Evolutionary conservation across 2,113 vertebrate genomes (phyloP), one percentile per base, ranked within the genome.

Genomic region (Clarias magur): DNA sequence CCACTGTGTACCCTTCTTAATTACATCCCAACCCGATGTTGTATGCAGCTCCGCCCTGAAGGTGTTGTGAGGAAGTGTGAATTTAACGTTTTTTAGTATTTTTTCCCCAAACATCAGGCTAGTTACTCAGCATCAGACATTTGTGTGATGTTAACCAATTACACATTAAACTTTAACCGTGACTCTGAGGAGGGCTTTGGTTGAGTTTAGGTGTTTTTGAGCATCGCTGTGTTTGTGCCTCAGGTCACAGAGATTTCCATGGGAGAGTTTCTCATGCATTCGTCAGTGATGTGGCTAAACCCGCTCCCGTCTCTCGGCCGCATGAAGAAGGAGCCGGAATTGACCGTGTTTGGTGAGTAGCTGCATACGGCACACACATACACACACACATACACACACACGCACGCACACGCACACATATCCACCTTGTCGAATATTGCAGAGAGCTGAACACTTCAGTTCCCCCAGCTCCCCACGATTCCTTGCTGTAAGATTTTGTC

Each of bases 171-270:
- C 21, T 25, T 21, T 62, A 30, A 15, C 15, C 1, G 4, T 68
- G 62, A 6, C 15, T 6, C 4, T 21, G 27, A 68, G 65, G 42
- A 42, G 42, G 42, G 4, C 0, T 34, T 70, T 15, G 12, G 4
- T 30, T 30, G 12, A 1, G 27, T 16, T 30, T 7, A 16, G 23
- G 23, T 10, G 7, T 65, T 27, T 9, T 9, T 63, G 25, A 65
- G 25, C 70, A 42, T 42, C 3, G 19, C 12, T 59, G 34, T 53
- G 59, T 67, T 82, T 70, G 48, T 85, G n/a, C 82, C 78, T 75
- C 81, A 99, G 98, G 97, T 99, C 85, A 97, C 97, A 4, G 98
- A 99, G 91, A 97, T 99, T 90, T 99, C 98, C 17, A 99, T 99
- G 98, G 98, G 98, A 89, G 98, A 99, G 91, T 97, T 99, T 88